phyloP scores from a whole-genome alignment of 2,113 vertebrate species.

The Rallus limicola region DNA sequence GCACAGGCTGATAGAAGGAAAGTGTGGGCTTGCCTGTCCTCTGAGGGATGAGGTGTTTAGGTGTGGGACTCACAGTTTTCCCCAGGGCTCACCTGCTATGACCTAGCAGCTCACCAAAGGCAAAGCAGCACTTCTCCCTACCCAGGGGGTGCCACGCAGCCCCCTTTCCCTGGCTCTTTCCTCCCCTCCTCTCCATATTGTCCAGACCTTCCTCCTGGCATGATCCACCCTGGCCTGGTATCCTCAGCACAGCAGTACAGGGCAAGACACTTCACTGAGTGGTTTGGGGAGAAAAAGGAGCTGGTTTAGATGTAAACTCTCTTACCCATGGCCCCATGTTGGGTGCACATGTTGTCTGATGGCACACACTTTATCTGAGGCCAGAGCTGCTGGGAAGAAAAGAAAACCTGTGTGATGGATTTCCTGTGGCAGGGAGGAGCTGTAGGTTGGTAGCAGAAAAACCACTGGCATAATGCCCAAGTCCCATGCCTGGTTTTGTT shows the following conservation, averaged over 20 bases:
- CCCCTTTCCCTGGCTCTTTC: neutral
- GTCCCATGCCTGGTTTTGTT: neutral
- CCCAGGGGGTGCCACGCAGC: neutral
- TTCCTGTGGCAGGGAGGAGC: neutral
- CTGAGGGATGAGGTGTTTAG: neutral
- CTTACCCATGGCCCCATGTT: neutral
- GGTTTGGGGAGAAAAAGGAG: neutral
- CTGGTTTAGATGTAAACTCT: neutral
- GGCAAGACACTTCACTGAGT: neutral
- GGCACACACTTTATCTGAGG: neutral
- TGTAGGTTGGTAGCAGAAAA: neutral
- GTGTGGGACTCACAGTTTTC: neutral
- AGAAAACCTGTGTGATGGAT: neutral
- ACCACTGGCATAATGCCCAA: neutral
- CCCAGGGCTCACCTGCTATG: neutral
- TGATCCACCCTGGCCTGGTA: neutral
- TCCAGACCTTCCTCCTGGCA: neutral
- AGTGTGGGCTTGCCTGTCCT: neutral
- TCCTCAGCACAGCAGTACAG: neutral
- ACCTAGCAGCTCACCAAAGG: neutral
- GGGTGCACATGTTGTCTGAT: rapidly evolving
- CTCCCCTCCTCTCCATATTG: neutral
- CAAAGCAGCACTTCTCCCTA: neutral
- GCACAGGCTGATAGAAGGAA: neutral
- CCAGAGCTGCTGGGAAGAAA: neutral